Evolutionary conservation across 2,888 invertebrate species (phyloP).

Genomic region (Heterodera filipjevi): DNA sequence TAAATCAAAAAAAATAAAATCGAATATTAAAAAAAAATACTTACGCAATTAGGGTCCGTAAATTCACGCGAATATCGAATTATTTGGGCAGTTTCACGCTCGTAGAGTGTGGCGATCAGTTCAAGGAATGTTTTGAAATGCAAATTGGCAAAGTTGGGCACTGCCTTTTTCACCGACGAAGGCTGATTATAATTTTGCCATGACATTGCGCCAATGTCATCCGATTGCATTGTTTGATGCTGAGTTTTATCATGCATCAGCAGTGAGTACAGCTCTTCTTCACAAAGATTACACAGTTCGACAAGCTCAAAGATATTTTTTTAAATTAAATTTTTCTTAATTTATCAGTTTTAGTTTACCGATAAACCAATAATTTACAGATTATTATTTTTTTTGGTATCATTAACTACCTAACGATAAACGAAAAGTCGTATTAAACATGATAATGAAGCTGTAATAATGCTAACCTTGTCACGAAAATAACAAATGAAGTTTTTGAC

Average conservation of each 20-base stretch:
- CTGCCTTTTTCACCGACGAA: background rate
- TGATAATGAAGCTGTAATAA: no score
- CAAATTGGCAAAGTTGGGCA: constrained; percentile 28
- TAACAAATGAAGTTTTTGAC: constrained; percentile 36
- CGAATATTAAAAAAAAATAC: constrained; percentile 5
- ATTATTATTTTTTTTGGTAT: no score
- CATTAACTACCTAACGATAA: no score
- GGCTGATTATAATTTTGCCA: background rate
- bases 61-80: constrained; percentile 25
- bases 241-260: constrained; percentile 10
- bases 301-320: constrained; percentile 28
- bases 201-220: background rate
- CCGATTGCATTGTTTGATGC: background rate
- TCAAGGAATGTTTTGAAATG: constrained; percentile 34
- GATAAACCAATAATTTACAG: no score
- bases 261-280: constrained; percentile 33
- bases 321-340: background rate
- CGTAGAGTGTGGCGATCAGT: constrained; percentile 33
- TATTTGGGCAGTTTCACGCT: constrained; percentile 27
- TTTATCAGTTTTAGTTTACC: no score
- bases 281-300: constrained; percentile 33
- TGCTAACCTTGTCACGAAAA: constrained; percentile 33
- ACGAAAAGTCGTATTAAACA: no score
- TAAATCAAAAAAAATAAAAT: constrained; percentile 12
- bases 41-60: constrained; percentile 34